Evolutionary conservation across 2,113 vertebrate species (phyloP).

Genomic region (Penelope pileata): DNA sequence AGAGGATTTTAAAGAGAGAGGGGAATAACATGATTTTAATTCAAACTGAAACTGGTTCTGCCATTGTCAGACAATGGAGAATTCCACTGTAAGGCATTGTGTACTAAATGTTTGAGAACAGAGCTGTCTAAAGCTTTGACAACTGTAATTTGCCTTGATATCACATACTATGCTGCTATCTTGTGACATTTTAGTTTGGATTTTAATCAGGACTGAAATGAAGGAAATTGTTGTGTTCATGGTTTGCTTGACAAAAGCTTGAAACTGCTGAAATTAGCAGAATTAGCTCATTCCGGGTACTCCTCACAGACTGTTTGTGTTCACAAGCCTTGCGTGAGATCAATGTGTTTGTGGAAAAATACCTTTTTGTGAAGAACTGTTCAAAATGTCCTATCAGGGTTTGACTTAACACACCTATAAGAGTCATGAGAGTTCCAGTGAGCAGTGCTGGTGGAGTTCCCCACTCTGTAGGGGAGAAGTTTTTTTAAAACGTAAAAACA

Average conservation of each 20-base stretch:
- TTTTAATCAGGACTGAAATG: not conserved
- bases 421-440: not conserved
- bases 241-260: not conserved
- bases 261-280: not conserved
- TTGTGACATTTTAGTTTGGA: not conserved
- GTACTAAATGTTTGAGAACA: not conserved
- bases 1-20: not conserved
- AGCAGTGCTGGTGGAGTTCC: not conserved
- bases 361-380: not conserved
- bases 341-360: not conserved
- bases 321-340: not conserved
- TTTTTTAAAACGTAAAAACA: not conserved
- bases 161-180: not conserved
- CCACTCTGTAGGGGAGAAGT: too few relatives aligned
- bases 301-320: not conserved
- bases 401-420: not conserved
- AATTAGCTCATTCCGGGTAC: not conserved
- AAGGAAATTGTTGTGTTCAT: not conserved
- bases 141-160: not conserved
- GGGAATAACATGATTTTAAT: not conserved
- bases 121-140: not conserved
- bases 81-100: not conserved
- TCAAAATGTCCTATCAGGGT: not conserved
- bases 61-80: not conserved
- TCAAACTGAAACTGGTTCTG: not conserved